A percentile compares a stretch with the other conserved stretches of the same genome.
phyloP scores from a whole-genome alignment of 1,140 invertebrate species.

The Heliconius melpomene region DNA sequence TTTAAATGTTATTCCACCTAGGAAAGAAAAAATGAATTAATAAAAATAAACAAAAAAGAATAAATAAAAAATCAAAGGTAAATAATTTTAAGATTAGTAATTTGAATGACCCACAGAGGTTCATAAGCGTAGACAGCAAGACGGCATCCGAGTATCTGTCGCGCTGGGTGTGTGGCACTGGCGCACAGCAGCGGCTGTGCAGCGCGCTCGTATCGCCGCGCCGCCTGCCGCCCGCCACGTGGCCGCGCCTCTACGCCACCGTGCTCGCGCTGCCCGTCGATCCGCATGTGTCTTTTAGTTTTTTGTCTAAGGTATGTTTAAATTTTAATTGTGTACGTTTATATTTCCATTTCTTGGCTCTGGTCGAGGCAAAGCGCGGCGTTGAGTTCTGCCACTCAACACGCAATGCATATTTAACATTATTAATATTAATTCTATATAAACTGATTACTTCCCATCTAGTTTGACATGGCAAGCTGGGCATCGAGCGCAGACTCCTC shows the following conservation, averaged over 20 bases:
- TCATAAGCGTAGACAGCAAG: neutral
- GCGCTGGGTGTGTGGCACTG: constrained; percentile 43
- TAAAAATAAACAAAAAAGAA: too few relatives aligned
- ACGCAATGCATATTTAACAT: neutral
- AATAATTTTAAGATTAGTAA: too few relatives aligned
- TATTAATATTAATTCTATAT: neutral
- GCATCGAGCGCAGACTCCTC: constrained; percentile 35
- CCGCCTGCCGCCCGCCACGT: constrained; percentile 27
- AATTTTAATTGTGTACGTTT: too few relatives aligned
- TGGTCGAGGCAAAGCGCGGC: too few relatives aligned
- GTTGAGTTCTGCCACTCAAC: too few relatives aligned
- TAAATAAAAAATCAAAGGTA: too few relatives aligned
- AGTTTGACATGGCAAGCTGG: constrained; percentile 63
- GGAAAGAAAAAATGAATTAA: too few relatives aligned
- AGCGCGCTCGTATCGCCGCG: constrained; percentile 49
- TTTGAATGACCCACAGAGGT: neutral
- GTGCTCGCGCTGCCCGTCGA: constrained; percentile 47
- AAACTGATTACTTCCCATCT: neutral
- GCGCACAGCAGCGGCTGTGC: constrained; percentile 47
- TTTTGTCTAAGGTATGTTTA: constrained; percentile 54
- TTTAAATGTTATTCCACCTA: too few relatives aligned
- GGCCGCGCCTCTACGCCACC: constrained; percentile 45
- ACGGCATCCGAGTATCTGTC: constrained; percentile 23
- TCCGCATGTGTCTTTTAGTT: constrained; percentile 53
- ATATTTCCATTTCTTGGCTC: too few relatives aligned